Evolutionary conservation across 2,888 invertebrate genomes (phyloP).

Genomic region (Campoplex capitator): DNA sequence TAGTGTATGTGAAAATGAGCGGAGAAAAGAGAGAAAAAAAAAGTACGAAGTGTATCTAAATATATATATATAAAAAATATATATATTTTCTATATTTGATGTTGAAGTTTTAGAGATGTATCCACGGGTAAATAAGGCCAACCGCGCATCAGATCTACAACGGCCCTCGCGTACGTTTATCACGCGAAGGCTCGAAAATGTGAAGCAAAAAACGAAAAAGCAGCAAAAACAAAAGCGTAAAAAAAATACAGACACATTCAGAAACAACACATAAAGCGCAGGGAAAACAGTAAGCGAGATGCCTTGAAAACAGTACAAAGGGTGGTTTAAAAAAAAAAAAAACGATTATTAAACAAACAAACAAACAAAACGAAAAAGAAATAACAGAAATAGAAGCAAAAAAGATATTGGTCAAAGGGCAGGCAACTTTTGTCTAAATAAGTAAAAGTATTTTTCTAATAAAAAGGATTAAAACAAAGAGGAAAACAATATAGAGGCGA

Average conservation of each 20-base stretch:
- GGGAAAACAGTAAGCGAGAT: slow-evolving; percentile 84
- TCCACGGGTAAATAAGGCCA: slow-evolving; percentile 74
- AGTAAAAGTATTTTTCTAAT: slow-evolving; percentile 81
- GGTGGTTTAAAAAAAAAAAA: slow-evolving; percentile 67
- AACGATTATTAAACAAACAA: slow-evolving; percentile 51
- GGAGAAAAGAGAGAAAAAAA: slow-evolving; percentile 71
- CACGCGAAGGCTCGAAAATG: slow-evolving; percentile 49
- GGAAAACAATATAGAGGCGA: slow-evolving; percentile 78
- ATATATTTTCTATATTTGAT: slow-evolving; percentile 85
- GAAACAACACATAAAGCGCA: slow-evolving; percentile 75
- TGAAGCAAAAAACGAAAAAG: slow-evolving; percentile 31
- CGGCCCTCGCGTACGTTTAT: slow-evolving; percentile 54
- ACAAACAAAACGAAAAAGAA: slow-evolving; percentile 38
- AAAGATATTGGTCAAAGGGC: slow-evolving; percentile 82
- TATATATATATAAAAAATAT: slow-evolving; percentile 77
- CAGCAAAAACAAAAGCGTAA: slow-evolving; percentile 25
- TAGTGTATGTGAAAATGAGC: slow-evolving; percentile 43
- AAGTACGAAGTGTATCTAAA: slow-evolving; percentile 79
- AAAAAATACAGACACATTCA: slow-evolving; percentile 24
- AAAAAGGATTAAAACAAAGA: slow-evolving; percentile 40
- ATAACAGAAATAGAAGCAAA: slow-evolving; percentile 49
- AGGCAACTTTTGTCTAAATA: slow-evolving; percentile 84
- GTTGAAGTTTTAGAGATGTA: slow-evolving; percentile 84
- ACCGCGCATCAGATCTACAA: slow-evolving; percentile 58
- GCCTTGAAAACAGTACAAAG: slow-evolving; percentile 85